Conservation (phyloP, 2,797 vertebrate species). For the Coreius guichenoti region DNA sequence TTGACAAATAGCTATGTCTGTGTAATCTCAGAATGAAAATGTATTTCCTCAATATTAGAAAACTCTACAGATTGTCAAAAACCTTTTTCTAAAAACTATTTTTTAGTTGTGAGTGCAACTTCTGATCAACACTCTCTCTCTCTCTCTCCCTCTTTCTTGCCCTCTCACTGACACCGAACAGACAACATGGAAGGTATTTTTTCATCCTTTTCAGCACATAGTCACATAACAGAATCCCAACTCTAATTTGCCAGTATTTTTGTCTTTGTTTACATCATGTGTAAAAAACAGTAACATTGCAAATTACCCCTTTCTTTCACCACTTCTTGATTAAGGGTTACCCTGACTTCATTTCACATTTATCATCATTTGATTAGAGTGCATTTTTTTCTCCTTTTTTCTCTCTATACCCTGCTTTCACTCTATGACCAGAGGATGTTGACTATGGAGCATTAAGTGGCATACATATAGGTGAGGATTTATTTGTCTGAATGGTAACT, state of each 20-base stretch:
- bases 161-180: conserved; percentile 36
- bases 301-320: conserved; percentile 27
- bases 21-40: not conserved
- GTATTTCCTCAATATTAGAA: not conserved
- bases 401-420: not conserved
- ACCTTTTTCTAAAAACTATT: not conserved
- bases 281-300: conserved; percentile 39
- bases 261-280: conserved; percentile 33
- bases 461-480: conserved; percentile 56
- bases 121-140: not conserved
- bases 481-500: not conserved
- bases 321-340: conserved; percentile 18
- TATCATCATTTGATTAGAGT: conserved; percentile 25
- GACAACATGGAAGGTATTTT: conserved; percentile 48
- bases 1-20: not conserved
- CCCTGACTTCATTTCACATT: conserved; percentile 7
- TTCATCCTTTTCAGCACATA: conserved; percentile 28
- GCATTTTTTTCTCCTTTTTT: not conserved
- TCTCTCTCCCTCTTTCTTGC: conserved; percentile 4
- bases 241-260: conserved; percentile 25
- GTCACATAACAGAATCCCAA: conserved; percentile 2
- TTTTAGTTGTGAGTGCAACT: not conserved
- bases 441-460: conserved; percentile 56
- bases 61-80: not conserved
- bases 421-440: conserved; percentile 21